These are phyloP conservation scores for Typhlomys cinereus DNA, from an alignment of 2,113 vertebrate genomes.

Conservation along the genomic window DNA sequence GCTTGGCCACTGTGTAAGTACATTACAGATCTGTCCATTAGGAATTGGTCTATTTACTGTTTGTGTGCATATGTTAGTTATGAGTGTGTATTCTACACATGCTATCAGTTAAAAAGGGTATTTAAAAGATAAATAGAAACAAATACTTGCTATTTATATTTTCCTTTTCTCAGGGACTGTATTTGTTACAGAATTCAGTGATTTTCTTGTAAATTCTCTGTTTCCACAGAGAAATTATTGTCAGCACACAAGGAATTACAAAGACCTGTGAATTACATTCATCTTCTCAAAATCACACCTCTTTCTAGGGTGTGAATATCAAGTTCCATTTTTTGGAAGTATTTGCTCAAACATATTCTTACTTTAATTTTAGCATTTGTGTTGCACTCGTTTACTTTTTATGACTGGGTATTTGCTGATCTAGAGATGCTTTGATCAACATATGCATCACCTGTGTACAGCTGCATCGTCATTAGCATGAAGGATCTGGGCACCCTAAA, in stretches of 20 bases:
- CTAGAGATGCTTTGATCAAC: not conserved
- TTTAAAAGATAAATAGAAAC: not conserved
- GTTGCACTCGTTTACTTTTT: not conserved
- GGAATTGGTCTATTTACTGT: not conserved
- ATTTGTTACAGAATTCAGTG: not conserved
- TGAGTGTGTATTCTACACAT: not conserved
- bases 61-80: not conserved
- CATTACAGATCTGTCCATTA: slow-evolving; percentile 63
- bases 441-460: not conserved
- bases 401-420: not conserved
- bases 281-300: not conserved
- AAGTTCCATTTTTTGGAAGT: not conserved
- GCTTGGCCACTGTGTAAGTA: slow-evolving; percentile 99
- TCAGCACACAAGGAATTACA: not conserved
- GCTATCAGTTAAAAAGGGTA: not conserved
- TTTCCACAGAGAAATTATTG: not conserved
- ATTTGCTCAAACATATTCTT: not conserved
- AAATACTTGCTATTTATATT: not conserved
- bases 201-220: slow-evolving; percentile 28
- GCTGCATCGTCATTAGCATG: not conserved
- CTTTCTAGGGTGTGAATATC: not conserved
- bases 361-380: not conserved
- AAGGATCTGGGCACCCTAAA: not conserved
- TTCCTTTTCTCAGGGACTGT: not conserved
- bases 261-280: not conserved